Evolutionary conservation across 2,113 vertebrate species (phyloP), one percentile per base, ranked within the genome.

Genomic region (Jacana jacana): DNA sequence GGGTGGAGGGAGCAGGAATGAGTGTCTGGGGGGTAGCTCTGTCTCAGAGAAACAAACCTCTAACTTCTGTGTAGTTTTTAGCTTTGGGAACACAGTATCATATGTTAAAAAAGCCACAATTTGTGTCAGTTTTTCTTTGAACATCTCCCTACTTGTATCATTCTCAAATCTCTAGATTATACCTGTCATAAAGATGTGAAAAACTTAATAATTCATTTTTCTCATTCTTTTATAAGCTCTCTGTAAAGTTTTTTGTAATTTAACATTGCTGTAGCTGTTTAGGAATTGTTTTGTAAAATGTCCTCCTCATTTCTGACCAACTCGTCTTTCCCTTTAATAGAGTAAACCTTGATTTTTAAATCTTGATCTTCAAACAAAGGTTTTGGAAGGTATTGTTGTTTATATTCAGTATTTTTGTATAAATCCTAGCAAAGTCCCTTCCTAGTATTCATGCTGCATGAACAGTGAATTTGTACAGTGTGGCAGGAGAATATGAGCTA

Each of bases 111-210:
- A 91, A 87, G 61, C 30, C 28, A 1, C 35, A 75, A 80, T 82
- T 90, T 89, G 60, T 71, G 91, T 92, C 69, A 95, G 72, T 79
- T 91, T 95, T 84, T 37, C 40, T 81, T 17, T 75, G 51, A 93
- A 79, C 35, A 71, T 68, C 72, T 92, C 48, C 39, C 39, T 72
- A 23, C 60, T 81, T 92, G 68, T 1, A 86, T 71, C 42, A 64
- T 44, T 89, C 89, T 84, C 33, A 87, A 88, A 85, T 87, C 66
- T 92, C 84, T 69, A 85, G 70, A 68, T 94, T 80, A 55, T 73
- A 77, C 48, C 72, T 61, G 61, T 93, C 73, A 52, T 76, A 76
- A 71, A 92, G 61, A 95, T 49, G 30, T 49, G 65, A 91, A 88
- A 92, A 89, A 76, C 42, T 91, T 70, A 10, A 39, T 48, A 86